Percentiles rank a stretch among this genome's conserved stretches.
These are phyloP conservation scores for Calosoma granatense DNA, from an alignment of 1,140 invertebrate species.

Conservation along the genomic window DNA sequence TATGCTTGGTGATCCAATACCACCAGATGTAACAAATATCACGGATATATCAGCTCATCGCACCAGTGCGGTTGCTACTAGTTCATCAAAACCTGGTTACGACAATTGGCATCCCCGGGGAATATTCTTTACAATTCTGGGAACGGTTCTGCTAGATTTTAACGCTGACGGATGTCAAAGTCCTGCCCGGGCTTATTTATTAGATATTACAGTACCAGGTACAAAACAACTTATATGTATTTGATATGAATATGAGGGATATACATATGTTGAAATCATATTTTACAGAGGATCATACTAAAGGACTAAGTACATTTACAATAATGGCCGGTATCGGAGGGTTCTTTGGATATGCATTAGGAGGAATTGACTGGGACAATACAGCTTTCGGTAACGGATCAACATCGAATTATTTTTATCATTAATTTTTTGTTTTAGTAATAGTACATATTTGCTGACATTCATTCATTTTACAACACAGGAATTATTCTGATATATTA, in stretches of 20 bases:
- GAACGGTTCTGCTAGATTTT: slow-evolving; percentile 89
- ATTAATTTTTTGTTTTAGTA: neutral
- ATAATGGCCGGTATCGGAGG: slow-evolving; percentile 94
- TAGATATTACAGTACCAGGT: slow-evolving; percentile 86
- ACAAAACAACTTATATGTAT: slow-evolving; percentile 21
- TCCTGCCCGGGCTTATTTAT: slow-evolving; percentile 81
- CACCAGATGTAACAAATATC: slow-evolving; percentile 28
- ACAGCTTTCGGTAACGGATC: slow-evolving; percentile 67
- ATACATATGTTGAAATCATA: slow-evolving; percentile 6
- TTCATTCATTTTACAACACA: slow-evolving; percentile 12
- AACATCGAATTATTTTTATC: too few species aligned
- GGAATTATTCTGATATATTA: neutral
- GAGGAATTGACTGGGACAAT: slow-evolving; percentile 87
- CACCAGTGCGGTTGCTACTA: slow-evolving; percentile 30
- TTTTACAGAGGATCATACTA: slow-evolving; percentile 75
- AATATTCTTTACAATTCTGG: slow-evolving; percentile 84
- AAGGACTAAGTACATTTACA: slow-evolving; percentile 88
- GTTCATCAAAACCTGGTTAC: neutral
- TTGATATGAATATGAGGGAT: neutral
- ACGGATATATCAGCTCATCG: slow-evolving; percentile 33
- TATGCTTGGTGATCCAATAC: slow-evolving; percentile 58
- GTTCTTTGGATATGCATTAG: slow-evolving; percentile 84
- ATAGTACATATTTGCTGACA: too few species aligned
- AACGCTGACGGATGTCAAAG: slow-evolving; percentile 94
- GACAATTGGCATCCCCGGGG: slow-evolving; percentile 65